Conservation (phyloP, 1,140 invertebrate species). For the Drosophila pectinifera region DNA sequence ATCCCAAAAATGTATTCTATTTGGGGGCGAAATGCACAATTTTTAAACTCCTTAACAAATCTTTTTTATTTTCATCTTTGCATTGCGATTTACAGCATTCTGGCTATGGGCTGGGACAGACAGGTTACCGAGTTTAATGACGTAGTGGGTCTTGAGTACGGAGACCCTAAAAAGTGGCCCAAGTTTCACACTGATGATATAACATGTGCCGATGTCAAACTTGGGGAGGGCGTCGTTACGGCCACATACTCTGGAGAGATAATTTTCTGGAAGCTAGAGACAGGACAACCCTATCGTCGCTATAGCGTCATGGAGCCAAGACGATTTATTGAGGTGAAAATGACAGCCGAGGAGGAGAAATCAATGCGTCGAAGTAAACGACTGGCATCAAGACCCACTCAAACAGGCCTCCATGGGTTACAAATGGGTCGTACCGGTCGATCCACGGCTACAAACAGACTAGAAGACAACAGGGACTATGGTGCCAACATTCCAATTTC, state of each 20-base stretch:
- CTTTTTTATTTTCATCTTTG: no score
- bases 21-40: no score
- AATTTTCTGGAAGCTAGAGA: conserved; percentile 91
- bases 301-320: conserved; percentile 86
- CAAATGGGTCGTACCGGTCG: neutral
- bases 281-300: conserved; percentile 88
- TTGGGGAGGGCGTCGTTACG: conserved; percentile 89
- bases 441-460: neutral
- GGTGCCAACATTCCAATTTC: conserved; percentile 74
- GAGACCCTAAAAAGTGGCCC: conserved; percentile 88
- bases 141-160: conserved; percentile 85
- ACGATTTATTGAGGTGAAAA: conserved; percentile 66
- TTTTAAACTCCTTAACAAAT: no score
- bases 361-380: conserved; percentile 22
- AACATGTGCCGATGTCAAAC: conserved; percentile 87
- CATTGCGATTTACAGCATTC: conserved; percentile 85
- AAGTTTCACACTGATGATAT: conserved; percentile 90
- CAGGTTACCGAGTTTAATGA: conserved; percentile 90
- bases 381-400: neutral
- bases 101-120: conserved; percentile 90
- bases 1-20: no score
- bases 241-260: conserved; percentile 91
- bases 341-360: no score
- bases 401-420: neutral
- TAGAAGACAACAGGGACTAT: conserved; percentile 37